Evolutionary conservation across 2,113 vertebrate species (phyloP).

Genomic region (Pongo pygmaeus): DNA sequence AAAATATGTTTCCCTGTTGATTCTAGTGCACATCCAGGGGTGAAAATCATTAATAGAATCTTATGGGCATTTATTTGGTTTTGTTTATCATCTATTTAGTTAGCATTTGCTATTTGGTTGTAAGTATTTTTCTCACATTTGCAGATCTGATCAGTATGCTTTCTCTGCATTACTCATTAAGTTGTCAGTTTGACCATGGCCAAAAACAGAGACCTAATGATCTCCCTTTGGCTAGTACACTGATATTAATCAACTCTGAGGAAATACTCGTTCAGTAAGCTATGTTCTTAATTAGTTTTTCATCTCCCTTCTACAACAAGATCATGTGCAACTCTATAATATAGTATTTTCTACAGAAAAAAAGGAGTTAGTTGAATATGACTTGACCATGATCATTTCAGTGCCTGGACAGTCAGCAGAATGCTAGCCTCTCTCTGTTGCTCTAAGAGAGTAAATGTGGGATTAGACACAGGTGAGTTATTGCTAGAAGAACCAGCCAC

Average conservation of each 20-base stretch:
- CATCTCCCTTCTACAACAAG: neutral
- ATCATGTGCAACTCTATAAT: neutral
- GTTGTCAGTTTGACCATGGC: neutral
- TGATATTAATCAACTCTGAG: neutral
- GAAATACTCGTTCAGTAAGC: neutral
- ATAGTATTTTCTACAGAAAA: neutral
- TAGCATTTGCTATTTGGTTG: neutral
- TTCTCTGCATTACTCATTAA: neutral
- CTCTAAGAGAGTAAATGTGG: neutral
- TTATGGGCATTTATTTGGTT: neutral
- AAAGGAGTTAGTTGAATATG: neutral
- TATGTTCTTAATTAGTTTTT: neutral
- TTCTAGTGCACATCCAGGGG: neutral
- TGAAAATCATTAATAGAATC: neutral
- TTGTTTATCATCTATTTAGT: neutral
- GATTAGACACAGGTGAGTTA: neutral
- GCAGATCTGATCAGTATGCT: neutral
- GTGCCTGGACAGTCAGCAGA: neutral
- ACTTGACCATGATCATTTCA: neutral
- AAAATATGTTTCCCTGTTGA: neutral
- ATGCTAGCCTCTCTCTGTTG: neutral
- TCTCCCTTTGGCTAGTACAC: neutral
- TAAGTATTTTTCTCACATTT: neutral
- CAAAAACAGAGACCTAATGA: neutral
- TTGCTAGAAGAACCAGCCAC: neutral